These are phyloP conservation scores for Ctenodactylus gundi DNA, from an alignment of 2,113 vertebrate species.

Conservation along the genomic window DNA sequence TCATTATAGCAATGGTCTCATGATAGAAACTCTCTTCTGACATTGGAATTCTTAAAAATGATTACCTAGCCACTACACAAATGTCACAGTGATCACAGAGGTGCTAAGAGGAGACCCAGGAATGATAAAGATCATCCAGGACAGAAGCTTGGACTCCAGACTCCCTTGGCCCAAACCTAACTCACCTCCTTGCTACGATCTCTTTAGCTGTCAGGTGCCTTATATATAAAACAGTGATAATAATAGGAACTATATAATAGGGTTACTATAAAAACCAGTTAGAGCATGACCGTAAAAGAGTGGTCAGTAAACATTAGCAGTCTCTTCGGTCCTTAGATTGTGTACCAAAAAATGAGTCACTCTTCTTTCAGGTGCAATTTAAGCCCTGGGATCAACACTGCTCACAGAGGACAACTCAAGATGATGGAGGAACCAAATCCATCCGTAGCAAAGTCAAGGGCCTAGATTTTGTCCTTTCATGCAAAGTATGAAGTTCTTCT, in stretches of 20 bases:
- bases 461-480: neutral
- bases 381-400: neutral
- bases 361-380: slow-evolving; percentile 18
- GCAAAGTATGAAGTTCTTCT: neutral
- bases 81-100: neutral
- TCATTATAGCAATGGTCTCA: slow-evolving; percentile 50
- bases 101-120: neutral
- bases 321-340: neutral
- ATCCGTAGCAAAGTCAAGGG: neutral
- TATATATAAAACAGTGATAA: neutral
- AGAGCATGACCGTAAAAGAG: too few species aligned
- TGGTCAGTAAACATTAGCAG: neutral
- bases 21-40: slow-evolving; percentile 58
- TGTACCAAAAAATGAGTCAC: neutral
- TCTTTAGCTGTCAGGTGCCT: neutral
- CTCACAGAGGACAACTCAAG: neutral
- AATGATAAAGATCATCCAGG: neutral
- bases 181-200: neutral
- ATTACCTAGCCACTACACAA: neutral
- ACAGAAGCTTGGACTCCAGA: neutral
- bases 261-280: slow-evolving; percentile 4
- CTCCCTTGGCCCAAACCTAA: neutral
- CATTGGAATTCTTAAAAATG: slow-evolving; percentile 57
- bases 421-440: neutral
- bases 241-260: neutral